phyloP scores from a whole-genome alignment of 2,113 vertebrate species.

The Eptesicus fuscus region DNA sequence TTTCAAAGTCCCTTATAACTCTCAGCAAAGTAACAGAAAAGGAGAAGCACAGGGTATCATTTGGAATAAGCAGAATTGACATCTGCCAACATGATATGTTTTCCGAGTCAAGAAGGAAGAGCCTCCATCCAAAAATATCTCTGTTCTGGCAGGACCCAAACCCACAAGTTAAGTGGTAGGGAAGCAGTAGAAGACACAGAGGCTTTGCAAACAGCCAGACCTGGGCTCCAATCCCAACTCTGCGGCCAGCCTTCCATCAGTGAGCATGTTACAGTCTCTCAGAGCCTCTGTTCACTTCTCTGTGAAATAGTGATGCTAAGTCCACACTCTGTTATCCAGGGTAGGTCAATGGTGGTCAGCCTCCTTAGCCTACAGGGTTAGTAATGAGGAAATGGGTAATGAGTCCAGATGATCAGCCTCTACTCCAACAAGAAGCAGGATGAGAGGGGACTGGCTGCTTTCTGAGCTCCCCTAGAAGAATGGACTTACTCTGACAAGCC shows the following conservation, averaged over 20 bases:
- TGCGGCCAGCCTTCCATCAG: not conserved
- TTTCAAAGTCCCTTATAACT: not conserved
- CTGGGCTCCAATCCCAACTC: not conserved
- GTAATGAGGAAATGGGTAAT: not conserved
- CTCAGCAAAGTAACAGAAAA: slow-evolving; percentile 28
- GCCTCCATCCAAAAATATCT: slow-evolving; percentile 32
- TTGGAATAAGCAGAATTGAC: slow-evolving; percentile 22
- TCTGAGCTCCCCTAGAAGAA: not conserved
- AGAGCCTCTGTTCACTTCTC: not conserved
- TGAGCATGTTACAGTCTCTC: not conserved
- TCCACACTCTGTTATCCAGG: not conserved
- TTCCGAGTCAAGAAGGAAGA: slow-evolving; percentile 30
- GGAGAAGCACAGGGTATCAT: not conserved
- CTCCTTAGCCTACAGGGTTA: not conserved
- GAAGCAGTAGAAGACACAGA: not conserved
- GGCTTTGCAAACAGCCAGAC: not conserved
- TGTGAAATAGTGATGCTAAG: not conserved
- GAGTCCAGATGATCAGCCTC: not conserved
- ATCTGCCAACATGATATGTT: not conserved
- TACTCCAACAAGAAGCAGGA: not conserved
- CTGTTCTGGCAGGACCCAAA: not conserved
- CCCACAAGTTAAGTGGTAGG: not conserved
- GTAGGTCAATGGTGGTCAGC: not conserved
- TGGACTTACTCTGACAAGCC: not conserved
- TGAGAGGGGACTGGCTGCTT: not conserved